Base-by-base conservation (phyloP, 1,140 invertebrate species). In the Zophobas atratus region DNA sequence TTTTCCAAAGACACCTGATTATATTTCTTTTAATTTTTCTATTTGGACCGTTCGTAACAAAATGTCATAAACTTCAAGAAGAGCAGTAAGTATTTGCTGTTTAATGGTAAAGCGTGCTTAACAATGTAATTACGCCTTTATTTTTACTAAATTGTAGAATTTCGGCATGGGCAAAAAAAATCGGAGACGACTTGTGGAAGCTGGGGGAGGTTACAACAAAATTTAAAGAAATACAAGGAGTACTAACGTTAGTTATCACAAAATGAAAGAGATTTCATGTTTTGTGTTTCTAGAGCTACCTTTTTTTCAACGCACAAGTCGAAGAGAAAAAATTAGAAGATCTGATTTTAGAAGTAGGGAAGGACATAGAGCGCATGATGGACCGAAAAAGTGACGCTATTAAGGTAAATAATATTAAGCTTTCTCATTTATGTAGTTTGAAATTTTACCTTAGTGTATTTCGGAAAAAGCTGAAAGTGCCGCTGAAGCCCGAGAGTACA, bases 351-450 rank as follows among this genome's bases (percentile, higher is more conserved):
- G 91, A 92, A 38, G 94, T 95, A 51, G 90, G 93, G 34, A 89
- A 90, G 51, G 94, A 93, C 77, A 92, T 96, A 46, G 91, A 92
- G 57, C 90, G 90, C 8, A 94, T 96, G 93, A 88, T 96, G 63
- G 90, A 92, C 48, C 89, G 93, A 70, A 96, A 96, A 90, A 94
- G 95, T 88, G 93, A 95, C 79, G 94, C 95, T 34, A 92, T 96
- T 53, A 91, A 89, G 85, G 92, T 93, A 89, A 86, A 57, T 63
- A 43, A 70, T 74, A 49, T 56, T 79, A 5, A 38, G 33, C 1
- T 74, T 78, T 46, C 56, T 20, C 39, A 48, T 6, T 33, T 51
- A 33, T 63, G 1, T 55, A 0, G 60, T 75, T 78, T 51, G 77
- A 41, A 43, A 57, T 75, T 70, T 60, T 88, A 20, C 20, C 20